These are phyloP conservation scores for Petaurus breviceps DNA, from an alignment of 2,113 vertebrate genomes.

Conservation along the genomic window DNA sequence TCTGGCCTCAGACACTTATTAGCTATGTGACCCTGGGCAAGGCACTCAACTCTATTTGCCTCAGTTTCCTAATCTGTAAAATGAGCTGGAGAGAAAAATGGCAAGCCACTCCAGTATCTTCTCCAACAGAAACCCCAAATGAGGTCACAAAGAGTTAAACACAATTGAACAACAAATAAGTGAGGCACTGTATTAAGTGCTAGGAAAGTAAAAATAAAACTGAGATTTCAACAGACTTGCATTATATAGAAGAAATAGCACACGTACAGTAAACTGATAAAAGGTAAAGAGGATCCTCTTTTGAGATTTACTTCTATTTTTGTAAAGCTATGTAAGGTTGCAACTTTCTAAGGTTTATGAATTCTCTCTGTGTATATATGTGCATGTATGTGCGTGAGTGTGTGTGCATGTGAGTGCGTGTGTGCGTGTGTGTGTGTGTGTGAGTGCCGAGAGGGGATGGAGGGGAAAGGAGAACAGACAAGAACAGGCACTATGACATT, in stretches of 20 bases:
- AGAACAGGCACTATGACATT: not conserved
- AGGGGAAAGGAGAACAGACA: not conserved
- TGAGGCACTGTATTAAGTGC: not conserved
- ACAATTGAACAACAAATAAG: too few species aligned
- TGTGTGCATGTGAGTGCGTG: not conserved
- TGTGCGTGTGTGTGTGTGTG: not conserved
- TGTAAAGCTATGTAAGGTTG: not conserved
- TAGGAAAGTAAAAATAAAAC: not conserved
- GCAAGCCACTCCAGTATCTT: not conserved
- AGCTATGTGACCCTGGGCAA: not conserved
- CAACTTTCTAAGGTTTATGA: not conserved
- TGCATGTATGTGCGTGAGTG: not conserved
- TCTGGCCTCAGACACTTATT: not conserved
- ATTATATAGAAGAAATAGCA: not conserved
- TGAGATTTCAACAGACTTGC: not conserved
- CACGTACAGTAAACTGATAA: not conserved
- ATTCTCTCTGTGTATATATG: not conserved
- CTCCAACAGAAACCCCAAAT: not conserved
- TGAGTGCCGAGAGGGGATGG: not conserved
- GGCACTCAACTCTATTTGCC: not conserved
- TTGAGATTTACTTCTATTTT: not conserved
- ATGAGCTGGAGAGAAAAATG: not conserved
- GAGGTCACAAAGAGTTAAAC: too few species aligned
- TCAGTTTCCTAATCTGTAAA: not conserved
- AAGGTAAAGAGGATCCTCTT: not conserved